These are phyloP conservation scores for Mesoligia furuncula DNA, from an alignment of 2,888 invertebrate species.

Conservation along the genomic window DNA sequence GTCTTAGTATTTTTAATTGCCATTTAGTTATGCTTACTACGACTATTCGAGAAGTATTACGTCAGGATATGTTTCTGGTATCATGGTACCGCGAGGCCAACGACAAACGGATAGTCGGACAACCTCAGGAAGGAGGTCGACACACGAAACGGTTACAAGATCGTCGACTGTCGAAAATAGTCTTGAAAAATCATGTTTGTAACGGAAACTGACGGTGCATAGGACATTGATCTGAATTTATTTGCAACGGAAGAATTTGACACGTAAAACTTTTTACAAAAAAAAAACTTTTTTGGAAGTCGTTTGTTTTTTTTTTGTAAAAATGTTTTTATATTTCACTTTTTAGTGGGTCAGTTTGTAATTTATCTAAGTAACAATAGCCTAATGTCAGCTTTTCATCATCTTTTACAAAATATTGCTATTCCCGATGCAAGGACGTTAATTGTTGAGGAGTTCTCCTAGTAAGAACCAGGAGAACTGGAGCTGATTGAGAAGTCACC, in stretches of 20 bases:
- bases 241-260: slow-evolving; percentile 27
- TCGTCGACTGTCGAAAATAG: slow-evolving; percentile 60
- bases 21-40: slow-evolving; percentile 49
- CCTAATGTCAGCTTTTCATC: too few species aligned
- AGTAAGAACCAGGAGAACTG: too few species aligned
- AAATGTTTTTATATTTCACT: too few species aligned
- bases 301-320: too few species aligned
- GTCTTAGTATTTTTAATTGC: slow-evolving; percentile 61
- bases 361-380: too few species aligned
- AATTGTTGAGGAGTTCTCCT: too few species aligned
- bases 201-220: slow-evolving; percentile 39
- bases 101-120: slow-evolving; percentile 56
- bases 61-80: slow-evolving; percentile 54
- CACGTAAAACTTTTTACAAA: not conserved
- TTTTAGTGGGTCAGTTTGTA: too few species aligned
- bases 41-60: slow-evolving; percentile 60
- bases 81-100: slow-evolving; percentile 61
- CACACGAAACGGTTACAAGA: slow-evolving; percentile 65
- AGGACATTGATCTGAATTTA: slow-evolving; percentile 27
- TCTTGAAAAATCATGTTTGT: slow-evolving; percentile 38
- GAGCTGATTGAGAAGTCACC: too few species aligned
- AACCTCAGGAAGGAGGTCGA: slow-evolving; percentile 69
- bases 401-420: too few species aligned
- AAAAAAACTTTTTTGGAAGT: too few species aligned
- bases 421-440: too few species aligned